Evolutionary conservation across 2,797 vertebrate species (phyloP), one percentile per base, ranked within the genome.

Genomic region (Babyrousa celebensis): DNA sequence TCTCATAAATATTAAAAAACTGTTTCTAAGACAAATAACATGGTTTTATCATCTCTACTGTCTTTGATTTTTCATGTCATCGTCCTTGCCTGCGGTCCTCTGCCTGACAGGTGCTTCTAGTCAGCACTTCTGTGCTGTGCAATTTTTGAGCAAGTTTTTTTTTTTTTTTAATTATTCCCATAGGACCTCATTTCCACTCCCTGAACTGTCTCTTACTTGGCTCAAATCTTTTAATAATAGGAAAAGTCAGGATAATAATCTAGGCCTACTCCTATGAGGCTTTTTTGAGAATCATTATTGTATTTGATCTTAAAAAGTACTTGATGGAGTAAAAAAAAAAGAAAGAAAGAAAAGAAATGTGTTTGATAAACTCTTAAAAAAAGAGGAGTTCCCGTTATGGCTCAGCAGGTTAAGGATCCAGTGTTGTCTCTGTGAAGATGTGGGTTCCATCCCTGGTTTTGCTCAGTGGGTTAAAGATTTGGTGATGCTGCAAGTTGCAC

Each of bases 291-390:
- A 70, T 70, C 36, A 32, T 23, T 70, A 43, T 85, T 20, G 77
- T 65, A 58, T 29, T 88, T 82, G 56, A 71, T 77, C 36, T 29
- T 77, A 84, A 82, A 92, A 94, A 82, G 16, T 52, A 4, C 75
- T 90, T 82, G 23, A 60, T 77, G 3, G 36, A 36, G 36, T 36
- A 36, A 36, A 36, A 36, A 36, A 36, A 36, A 36, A 36, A 36
- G n/a, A n/a, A n/a, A 3, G 4, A 36, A 36, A 36, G 36, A 36
- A 36, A 3, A 36, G 85, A 82, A 86, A 92, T 70, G 14, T 48
- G 5, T 72, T 89, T 80, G 17, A 68, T 68, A 54, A 80, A 80
- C 65, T 80, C 80, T 78, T 86, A 6, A 25, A 87, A 48, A n/a
- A 75, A 65, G 40, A 36, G 36, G 36, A 36, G 36, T 36, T 36